Evolutionary conservation across 2,797 vertebrate genomes (phyloP), one percentile per base, ranked within the genome.

Genomic region (Anguilla pacifica): DNA sequence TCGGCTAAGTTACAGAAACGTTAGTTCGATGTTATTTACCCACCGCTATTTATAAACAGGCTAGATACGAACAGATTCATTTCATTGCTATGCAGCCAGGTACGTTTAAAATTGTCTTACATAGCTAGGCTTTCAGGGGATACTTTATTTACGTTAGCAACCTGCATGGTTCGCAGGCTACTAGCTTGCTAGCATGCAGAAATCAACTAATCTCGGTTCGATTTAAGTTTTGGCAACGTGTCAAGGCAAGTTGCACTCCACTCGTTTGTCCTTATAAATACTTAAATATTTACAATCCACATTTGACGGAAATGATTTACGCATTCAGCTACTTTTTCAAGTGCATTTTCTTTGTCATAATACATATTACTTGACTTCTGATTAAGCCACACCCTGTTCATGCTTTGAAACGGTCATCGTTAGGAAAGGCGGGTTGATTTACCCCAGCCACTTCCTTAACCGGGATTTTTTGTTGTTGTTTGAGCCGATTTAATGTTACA

Each of bases 401-500:
- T 49, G 89, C 79, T 84, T 57, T 85, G 87, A 91, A 94, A 95
- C 91, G 94, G 95, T 95, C 94, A 93, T 93, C 91, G 94, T 91
- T 91, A 91, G 89, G 64, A 92, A 92, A 93, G 93, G 93, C 59
- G 88, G 88, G 53, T 31, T 85, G 85, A 64, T 83, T 89, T 86
- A 82, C 86, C 81, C 88, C 55, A 86, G 53, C 46, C 83, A 85
- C 86, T 89, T 89, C 86, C 88, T 85, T 85, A 84, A 84, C 86
- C 86, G 55, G 86, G 82, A 53, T 89, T 87, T 61, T 88, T 53
- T 77, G 61, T 70, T n/a, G 53, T 77, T 55, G n/a, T 55, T 82
- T 49, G 79, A n/a, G 43, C 79, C 43, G 79, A 39, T 83, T 84
- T 84, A 86, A 72, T 82, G 49, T 43, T 83, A 51, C 53, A 70